Evolutionary conservation across 2,888 invertebrate genomes (phyloP).

Genomic region (Arrhopalites spinosus): DNA sequence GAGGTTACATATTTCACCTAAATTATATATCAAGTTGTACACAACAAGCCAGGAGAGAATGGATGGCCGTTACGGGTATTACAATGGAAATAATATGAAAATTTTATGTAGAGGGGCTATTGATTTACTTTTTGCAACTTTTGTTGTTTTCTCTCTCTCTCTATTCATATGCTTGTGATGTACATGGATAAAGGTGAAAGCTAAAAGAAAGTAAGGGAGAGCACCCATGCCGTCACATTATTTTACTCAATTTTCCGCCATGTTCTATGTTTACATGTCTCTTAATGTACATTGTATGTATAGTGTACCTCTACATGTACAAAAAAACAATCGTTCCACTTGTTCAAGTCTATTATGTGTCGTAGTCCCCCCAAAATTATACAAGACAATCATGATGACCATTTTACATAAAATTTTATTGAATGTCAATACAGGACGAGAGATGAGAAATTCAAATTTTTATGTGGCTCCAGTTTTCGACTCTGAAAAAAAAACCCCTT

Average conservation of each 20-base stretch:
- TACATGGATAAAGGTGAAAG: background rate
- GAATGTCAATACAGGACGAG: background rate
- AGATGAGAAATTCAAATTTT: no score
- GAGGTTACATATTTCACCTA: no score
- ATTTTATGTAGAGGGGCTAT: background rate
- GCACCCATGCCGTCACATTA: no score
- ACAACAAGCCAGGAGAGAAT: background rate
- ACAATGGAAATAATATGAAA: slow-evolving; percentile 13
- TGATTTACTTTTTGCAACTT: no score
- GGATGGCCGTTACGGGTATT: background rate
- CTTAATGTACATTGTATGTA: background rate
- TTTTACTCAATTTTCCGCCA: no score
- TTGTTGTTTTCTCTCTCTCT: no score
- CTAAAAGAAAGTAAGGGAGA: background rate
- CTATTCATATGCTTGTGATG: no score
- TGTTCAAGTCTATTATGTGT: background rate
- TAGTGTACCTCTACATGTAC: no score
- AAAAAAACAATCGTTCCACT: background rate
- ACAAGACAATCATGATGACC: background rate
- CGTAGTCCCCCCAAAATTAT: background rate
- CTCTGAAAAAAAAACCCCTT: no score
- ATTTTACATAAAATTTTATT: background rate
- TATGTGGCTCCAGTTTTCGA: no score
- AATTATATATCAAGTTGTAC: no score
- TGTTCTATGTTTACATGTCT: no score